Conservation (phyloP, 2,888 invertebrate species). For the Drosophila affinis region DNA sequence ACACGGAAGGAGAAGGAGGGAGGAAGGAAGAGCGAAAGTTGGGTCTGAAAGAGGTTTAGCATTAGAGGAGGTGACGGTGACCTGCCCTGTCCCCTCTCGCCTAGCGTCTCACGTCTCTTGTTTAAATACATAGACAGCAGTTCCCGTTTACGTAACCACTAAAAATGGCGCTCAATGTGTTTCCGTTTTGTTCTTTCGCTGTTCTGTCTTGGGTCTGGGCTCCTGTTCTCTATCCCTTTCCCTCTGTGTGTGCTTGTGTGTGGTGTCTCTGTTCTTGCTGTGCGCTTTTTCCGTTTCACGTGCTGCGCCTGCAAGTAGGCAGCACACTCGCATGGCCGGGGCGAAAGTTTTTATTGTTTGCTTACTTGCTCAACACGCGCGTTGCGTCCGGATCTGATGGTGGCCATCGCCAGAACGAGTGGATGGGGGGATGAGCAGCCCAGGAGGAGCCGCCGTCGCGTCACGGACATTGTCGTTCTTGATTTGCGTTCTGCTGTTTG, state of each 20-base stretch:
- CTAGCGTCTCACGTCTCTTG: background rate
- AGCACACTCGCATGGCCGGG: constrained; percentile 12
- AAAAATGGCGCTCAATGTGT: constrained; percentile 52
- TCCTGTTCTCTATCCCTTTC: constrained; percentile 29
- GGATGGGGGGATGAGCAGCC: constrained; percentile 44
- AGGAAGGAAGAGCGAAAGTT: background rate
- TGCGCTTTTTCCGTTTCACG: constrained; percentile 27
- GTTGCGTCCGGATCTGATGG: constrained; percentile 37
- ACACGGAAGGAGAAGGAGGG: constrained; percentile 6
- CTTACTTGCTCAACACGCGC: constrained; percentile 75
- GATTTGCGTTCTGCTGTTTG: constrained; percentile 63
- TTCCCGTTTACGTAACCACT: constrained; percentile 73
- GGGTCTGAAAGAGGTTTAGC: background rate
- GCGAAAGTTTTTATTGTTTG: constrained; percentile 72
- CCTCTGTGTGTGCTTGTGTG: background rate
- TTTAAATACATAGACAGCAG: constrained; percentile 46
- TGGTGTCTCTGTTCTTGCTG: background rate
- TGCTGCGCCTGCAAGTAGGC: constrained; percentile 37
- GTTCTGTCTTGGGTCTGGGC: constrained; percentile 20
- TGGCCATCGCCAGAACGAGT: constrained; percentile 16
- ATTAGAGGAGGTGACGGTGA: constrained; percentile 28
- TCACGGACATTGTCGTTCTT: constrained; percentile 67
- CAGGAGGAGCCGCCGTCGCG: constrained; percentile 41
- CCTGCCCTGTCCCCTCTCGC: background rate
- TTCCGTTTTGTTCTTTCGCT: constrained; percentile 26